Conservation (phyloP, 2,888 invertebrate genomes). For the Ferdinandea cuprea region DNA sequence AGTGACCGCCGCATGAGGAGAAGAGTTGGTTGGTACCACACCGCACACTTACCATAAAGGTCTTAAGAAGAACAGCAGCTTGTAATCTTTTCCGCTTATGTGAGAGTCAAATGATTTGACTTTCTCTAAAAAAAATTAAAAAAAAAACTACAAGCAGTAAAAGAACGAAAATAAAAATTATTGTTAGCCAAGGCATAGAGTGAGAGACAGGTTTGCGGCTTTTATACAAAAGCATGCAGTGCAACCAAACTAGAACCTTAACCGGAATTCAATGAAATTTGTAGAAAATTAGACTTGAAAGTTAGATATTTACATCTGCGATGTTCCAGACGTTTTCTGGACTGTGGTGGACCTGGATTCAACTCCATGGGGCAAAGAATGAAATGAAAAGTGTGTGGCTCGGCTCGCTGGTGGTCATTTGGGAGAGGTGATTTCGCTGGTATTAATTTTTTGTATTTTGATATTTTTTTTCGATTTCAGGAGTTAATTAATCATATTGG, state of each 20-base stretch:
- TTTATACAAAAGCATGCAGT: conserved; percentile 33
- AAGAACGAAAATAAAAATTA: conserved; percentile 28
- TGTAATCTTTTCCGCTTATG: conserved; percentile 51
- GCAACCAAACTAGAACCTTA: conserved; percentile 57
- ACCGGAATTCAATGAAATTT: conserved; percentile 54
- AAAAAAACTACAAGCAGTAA: too few relatives aligned
- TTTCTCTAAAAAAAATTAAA: conserved; percentile 66
- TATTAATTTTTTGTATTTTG: neutral
- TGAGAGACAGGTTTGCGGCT: conserved; percentile 43
- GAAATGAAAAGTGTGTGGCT: conserved; percentile 67
- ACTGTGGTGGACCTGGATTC: conserved; percentile 18
- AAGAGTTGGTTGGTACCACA: conserved; percentile 21
- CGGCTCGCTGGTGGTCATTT: conserved; percentile 20
- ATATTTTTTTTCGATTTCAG: conserved; percentile 47
- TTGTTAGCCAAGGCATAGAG: conserved; percentile 39
- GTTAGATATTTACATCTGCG: conserved; percentile 57
- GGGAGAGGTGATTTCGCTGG: neutral
- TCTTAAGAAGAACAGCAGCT: conserved; percentile 46
- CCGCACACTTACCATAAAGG: conserved; percentile 50
- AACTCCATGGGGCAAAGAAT: conserved; percentile 54
- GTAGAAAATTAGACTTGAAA: conserved; percentile 53
- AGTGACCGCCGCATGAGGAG: conserved; percentile 6
- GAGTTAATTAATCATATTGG: conserved; percentile 54
- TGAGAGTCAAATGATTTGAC: conserved; percentile 62
- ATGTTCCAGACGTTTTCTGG: conserved; percentile 47